Base-by-base conservation (phyloP, 2,797 vertebrate species). In the Falco biarmicus region DNA sequence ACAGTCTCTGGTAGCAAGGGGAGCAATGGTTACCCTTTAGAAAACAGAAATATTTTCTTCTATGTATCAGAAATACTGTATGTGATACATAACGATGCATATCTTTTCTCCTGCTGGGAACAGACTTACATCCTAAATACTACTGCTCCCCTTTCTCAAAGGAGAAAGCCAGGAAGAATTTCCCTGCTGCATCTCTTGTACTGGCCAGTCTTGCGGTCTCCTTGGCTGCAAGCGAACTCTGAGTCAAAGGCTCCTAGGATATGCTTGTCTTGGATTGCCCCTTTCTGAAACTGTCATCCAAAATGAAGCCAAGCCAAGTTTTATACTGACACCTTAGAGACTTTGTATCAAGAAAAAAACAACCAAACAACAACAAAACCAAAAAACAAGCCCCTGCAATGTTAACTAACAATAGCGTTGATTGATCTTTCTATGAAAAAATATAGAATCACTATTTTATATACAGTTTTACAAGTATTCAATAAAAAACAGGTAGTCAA, bases 311-410 rank as follows among this genome's bases (percentile, higher is more conserved):
- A 69, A 90, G 47, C 21, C 25, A 73, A 92, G 7, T 5, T 25
- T 89, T 68, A 60, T 3, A 10, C 8, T 31, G 41, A 15, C 11
- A 53, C 6, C 6, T 68, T 37, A 34, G 15, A 71, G 16, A 29
- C 4, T 90, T 76, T 45, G 13, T 34, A 34, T 2, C 3, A 47
- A 68, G 34, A 19, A 2, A 13, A 53, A 66, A 13, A 14, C 4
- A 11, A 48, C 3, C 15, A 31, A 31, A 0, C 2, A 6, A 4
- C 10, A 45, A 11, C 43, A 11, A 47, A 47, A 4, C 0, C 3
- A 29, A 16, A 54, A 16, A 56, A 25, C 2, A 20, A 7, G 1
- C 3, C 8, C 31, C 41, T 25, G 8, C 15, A 54, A 10, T 50
- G 5, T 50, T 70, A 74, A 37, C 5, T 64, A 47, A 29, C 7